Evolutionary conservation across 2,113 vertebrate species (phyloP).

Genomic region (Seriola rivoliana): DNA sequence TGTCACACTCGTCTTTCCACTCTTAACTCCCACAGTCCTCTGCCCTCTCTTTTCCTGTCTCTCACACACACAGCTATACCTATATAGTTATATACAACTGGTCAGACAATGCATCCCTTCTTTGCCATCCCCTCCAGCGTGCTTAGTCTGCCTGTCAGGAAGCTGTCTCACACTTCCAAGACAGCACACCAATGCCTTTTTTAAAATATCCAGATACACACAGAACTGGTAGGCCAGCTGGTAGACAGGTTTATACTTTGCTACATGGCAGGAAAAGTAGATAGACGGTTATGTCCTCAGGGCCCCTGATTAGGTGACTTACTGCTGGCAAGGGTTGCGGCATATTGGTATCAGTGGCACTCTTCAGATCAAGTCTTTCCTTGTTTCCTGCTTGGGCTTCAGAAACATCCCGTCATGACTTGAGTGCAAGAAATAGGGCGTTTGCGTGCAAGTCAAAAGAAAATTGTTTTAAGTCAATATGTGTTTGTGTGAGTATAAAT

Average conservation of each 20-base stretch:
- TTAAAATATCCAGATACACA: constrained; percentile 46
- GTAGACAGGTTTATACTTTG: constrained; percentile 29
- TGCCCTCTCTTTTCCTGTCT: background rate
- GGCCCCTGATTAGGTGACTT: constrained; percentile 58
- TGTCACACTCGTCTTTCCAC: constrained; percentile 57
- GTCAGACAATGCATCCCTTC: constrained; percentile 58
- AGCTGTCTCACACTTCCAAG: constrained; percentile 52
- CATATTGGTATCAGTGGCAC: constrained; percentile 11
- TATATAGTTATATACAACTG: constrained; percentile 58
- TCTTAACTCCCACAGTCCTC: constrained; percentile 15
- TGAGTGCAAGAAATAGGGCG: background rate
- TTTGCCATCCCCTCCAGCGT: constrained; percentile 66
- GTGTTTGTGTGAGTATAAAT: constrained; percentile 4
- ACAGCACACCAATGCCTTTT: constrained; percentile 36
- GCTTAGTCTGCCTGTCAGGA: constrained; percentile 57
- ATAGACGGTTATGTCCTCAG: constrained; percentile 50
- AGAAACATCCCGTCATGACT: constrained; percentile 10
- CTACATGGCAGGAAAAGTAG: constrained; percentile 29
- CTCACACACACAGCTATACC: constrained; percentile 2
- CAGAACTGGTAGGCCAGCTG: constrained; percentile 19
- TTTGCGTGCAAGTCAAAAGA: constrained; percentile 6
- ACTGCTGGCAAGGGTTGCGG: constrained; percentile 27
- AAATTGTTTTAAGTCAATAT: background rate
- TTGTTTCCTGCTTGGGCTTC: constrained; percentile 15
- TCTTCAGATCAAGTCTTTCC: constrained; percentile 26